Conservation (phyloP, 2,888 invertebrate species). For the Dexiosoma caninum region DNA sequence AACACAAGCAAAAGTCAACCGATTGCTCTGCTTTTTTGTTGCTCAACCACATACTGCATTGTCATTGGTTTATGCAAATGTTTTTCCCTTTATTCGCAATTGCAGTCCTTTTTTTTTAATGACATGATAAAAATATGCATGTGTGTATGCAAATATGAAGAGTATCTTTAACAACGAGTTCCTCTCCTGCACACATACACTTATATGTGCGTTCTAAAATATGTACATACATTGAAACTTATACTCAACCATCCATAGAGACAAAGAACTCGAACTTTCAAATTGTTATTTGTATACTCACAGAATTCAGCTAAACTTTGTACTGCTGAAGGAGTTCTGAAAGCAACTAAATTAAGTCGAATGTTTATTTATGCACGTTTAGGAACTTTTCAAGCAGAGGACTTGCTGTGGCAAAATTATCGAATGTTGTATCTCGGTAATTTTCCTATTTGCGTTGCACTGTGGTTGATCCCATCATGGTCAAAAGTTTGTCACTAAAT, state of each 20-base stretch:
- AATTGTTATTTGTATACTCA: constrained; percentile 5
- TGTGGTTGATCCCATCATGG: too few relatives aligned
- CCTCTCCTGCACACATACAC: too few relatives aligned
- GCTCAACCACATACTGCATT: constrained; percentile 60
- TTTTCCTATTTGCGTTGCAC: too few relatives aligned
- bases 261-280: neutral
- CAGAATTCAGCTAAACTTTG: constrained; percentile 15
- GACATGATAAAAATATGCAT: neutral
- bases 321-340: neutral
- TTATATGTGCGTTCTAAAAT: too few relatives aligned
- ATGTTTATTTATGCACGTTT: neutral
- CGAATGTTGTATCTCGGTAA: too few relatives aligned
- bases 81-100: constrained; percentile 7
- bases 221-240: neutral
- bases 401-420: neutral
- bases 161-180: constrained; percentile 22
- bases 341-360: neutral
- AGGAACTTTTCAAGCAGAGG: too few relatives aligned
- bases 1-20: constrained; percentile 48
- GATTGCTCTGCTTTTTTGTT: constrained; percentile 30
- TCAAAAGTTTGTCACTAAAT: too few relatives aligned
- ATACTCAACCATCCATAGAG: neutral
- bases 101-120: neutral
- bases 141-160: constrained; percentile 17
- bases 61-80: constrained; percentile 59